Conservation (phyloP, 2,113 vertebrate genomes). For the Reinhardtius hippoglossoides region DNA sequence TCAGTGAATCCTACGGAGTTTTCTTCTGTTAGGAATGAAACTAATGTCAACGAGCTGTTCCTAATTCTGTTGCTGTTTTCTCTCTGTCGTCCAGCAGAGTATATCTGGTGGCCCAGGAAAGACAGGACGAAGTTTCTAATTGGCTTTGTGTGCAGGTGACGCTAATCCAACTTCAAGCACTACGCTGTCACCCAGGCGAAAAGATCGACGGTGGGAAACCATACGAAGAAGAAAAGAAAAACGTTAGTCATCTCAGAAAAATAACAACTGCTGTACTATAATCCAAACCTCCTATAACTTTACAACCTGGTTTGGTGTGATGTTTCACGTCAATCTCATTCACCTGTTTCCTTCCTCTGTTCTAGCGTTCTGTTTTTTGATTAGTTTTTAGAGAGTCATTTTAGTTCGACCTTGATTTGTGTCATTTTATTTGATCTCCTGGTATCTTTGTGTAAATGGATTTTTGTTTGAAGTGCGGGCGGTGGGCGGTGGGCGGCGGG, state of each 20-base stretch:
- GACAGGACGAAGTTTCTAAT: constrained; percentile 96
- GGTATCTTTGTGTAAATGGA: constrained; percentile 68
- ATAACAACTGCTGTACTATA: constrained; percentile 96
- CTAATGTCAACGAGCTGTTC: not conserved
- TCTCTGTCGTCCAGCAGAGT: constrained; percentile 84
- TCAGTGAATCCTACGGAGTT: not conserved
- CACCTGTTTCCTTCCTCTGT: constrained; percentile 69
- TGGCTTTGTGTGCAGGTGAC: constrained; percentile 92
- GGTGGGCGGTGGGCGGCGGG: too few relatives aligned
- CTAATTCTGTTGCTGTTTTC: constrained; percentile 25
- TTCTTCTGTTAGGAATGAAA: not conserved
- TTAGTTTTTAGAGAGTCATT: constrained; percentile 61
- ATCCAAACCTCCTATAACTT: constrained; percentile 87
- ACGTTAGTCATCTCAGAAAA: constrained; percentile 93
- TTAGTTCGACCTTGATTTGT: constrained; percentile 81
- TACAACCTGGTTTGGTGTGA: constrained; percentile 79
- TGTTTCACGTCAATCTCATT: constrained; percentile 79
- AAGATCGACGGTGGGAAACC: constrained; percentile 83
- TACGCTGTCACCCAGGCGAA: constrained; percentile 81
- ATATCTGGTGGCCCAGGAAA: constrained; percentile 95
- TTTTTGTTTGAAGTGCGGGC: constrained; percentile 73
- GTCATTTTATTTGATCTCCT: constrained; percentile 60
- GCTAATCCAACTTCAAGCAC: constrained; percentile 90
- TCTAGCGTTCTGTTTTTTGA: constrained; percentile 72
- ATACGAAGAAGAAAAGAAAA: constrained; percentile 77